These are phyloP conservation scores for Sisor rabdophorus DNA, from an alignment of 2,113 vertebrate species.

Conservation along the genomic window DNA sequence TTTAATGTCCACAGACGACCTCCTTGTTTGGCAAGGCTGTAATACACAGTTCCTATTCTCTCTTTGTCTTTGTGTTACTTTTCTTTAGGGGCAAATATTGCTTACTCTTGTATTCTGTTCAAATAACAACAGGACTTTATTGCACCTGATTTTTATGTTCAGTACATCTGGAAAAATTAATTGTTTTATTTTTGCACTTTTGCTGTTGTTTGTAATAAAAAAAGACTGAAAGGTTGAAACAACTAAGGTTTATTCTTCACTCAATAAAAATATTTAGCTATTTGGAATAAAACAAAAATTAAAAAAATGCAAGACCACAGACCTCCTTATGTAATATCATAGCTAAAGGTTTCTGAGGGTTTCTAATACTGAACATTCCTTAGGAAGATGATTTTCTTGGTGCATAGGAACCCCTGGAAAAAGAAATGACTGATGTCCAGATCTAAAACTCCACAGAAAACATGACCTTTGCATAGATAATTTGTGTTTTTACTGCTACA, in stretches of 20 bases:
- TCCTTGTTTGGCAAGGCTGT: slow-evolving; percentile 57
- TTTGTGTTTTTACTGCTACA: not conserved
- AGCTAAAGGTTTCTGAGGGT: not conserved
- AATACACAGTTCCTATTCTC: slow-evolving; percentile 46
- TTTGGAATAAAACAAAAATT: not conserved
- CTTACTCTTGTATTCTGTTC: slow-evolving; percentile 32
- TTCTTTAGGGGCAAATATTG: slow-evolving; percentile 43
- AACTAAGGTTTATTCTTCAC: not conserved
- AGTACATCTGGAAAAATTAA: not conserved
- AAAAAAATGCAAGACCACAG: not conserved
- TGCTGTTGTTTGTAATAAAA: not conserved
- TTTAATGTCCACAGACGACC: slow-evolving; percentile 63
- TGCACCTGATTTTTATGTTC: slow-evolving; percentile 24
- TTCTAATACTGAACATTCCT: not conserved
- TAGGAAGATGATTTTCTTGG: not conserved
- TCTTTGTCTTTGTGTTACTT: slow-evolving; percentile 48
- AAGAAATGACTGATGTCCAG: not conserved
- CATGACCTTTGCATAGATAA: slow-evolving; percentile 1
- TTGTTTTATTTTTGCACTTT: slow-evolving; percentile 1
- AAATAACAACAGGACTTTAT: slow-evolving; percentile 25
- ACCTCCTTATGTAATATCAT: not conserved
- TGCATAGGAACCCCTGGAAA: not conserved
- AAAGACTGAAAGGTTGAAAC: not conserved
- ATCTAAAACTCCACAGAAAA: not conserved
- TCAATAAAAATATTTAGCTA: not conserved